These are phyloP conservation scores for Rhabdornis inornatus DNA, from an alignment of 2,113 vertebrate genomes.

Conservation along the genomic window DNA sequence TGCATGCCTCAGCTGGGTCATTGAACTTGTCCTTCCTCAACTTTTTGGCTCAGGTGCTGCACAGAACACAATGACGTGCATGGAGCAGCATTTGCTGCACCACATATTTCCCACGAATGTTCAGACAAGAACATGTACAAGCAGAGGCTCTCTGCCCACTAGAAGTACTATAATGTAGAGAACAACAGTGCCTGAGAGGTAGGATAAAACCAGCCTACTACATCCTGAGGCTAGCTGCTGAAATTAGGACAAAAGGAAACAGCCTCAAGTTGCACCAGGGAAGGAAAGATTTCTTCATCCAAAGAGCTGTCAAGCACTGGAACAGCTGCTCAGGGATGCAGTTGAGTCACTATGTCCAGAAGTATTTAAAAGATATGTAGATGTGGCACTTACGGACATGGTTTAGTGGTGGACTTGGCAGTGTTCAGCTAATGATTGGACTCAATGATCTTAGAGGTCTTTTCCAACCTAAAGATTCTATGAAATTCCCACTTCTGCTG, in stretches of 20 bases:
- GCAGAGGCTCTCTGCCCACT: neutral
- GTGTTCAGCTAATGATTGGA: neutral
- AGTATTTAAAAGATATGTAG: neutral
- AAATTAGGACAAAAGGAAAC: neutral
- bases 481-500: neutral
- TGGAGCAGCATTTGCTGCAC: neutral
- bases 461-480: neutral
- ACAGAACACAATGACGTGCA: neutral
- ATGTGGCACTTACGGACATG: neutral
- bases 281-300: neutral
- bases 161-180: neutral
- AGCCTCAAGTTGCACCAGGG: neutral
- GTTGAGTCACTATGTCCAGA: neutral
- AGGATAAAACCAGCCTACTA: neutral
- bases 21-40: neutral
- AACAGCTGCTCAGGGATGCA: neutral
- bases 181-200: neutral
- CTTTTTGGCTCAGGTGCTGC: neutral
- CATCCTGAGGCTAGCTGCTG: neutral
- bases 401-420: neutral
- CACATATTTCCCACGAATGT: accelerated
- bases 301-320: neutral
- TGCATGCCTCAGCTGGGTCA: neutral
- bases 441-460: neutral
- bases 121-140: neutral